These are phyloP conservation scores for Byasa hedistus DNA, from an alignment of 2,888 invertebrate species.

Conservation along the genomic window DNA sequence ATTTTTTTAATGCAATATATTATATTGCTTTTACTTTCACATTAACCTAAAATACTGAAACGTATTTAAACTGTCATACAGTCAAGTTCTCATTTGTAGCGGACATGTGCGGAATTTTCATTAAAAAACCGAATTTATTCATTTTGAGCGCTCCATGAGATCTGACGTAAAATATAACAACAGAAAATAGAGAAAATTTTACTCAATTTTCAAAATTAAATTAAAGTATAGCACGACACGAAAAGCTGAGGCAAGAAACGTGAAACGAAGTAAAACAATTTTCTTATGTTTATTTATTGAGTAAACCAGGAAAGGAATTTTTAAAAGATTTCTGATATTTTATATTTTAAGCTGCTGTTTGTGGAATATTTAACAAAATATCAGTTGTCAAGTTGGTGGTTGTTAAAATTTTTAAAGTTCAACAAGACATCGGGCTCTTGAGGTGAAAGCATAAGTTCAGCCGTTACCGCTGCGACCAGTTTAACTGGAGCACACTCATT, in stretches of 20 bases:
- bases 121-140: conserved; percentile 4
- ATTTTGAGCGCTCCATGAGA: conserved; percentile 1
- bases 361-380: no score
- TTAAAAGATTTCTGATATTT: no score
- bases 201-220: no score
- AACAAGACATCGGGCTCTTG: conserved; percentile 54
- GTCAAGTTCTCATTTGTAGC: background rate
- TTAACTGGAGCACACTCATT: conserved; percentile 51
- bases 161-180: conserved; percentile 2
- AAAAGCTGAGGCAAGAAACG: no score
- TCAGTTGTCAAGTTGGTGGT: background rate
- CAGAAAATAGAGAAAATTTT: background rate
- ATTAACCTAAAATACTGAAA: no score
- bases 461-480: conserved; percentile 51
- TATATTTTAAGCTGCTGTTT: no score
- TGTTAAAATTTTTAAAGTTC: conserved; percentile 29
- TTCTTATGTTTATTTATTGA: no score
- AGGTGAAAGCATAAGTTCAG: conserved; percentile 59
- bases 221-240: no score
- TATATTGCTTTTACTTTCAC: no score
- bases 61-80: background rate
- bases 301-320: no score
- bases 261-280: no score
- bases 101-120: conserved; percentile 10
- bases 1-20: no score